Percentiles rank a stretch among this genome's conserved stretches.
phyloP scores from a whole-genome alignment of 2,113 vertebrate species.

The Physeter macrocephalus region DNA sequence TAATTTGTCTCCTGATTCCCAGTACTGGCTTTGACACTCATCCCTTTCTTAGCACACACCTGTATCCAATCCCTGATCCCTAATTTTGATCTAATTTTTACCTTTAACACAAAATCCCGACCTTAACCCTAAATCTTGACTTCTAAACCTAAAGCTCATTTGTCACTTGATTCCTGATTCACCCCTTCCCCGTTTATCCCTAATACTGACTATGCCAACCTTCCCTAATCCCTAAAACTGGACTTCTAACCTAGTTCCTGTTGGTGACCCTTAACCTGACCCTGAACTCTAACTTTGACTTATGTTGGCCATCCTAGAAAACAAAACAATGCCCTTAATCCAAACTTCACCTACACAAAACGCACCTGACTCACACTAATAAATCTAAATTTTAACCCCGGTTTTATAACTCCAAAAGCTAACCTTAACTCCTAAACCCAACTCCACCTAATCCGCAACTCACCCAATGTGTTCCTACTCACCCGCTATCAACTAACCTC shows the following conservation, averaged over 20 bases:
- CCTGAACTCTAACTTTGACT: not conserved
- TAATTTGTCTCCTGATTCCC: constrained; percentile 4
- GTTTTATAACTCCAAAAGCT: not conserved
- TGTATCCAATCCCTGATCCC: not conserved
- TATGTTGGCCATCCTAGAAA: not conserved
- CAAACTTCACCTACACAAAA: not conserved
- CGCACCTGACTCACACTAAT: not conserved
- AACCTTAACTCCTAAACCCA: not conserved
- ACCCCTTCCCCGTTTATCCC: not conserved
- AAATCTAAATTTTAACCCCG: not conserved
- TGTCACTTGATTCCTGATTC: not conserved
- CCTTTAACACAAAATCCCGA: not conserved
- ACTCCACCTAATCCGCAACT: not conserved
- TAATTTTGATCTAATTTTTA: not conserved
- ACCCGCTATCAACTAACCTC: constrained; percentile 33
- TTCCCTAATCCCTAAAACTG: constrained; percentile 4
- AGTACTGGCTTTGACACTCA: not conserved
- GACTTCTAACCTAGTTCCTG: constrained; percentile 10
- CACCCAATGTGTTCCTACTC: not conserved
- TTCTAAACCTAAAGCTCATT: not conserved
- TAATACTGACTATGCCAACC: not conserved
- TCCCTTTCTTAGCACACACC: not conserved
- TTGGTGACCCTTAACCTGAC: not conserved
- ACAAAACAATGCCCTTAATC: constrained; percentile 12
- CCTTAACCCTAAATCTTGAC: not conserved